Evolutionary conservation across 1,140 invertebrate species (phyloP), one percentile per base, ranked within the genome.

Genomic region (Anagrus nilaparvatae): DNA sequence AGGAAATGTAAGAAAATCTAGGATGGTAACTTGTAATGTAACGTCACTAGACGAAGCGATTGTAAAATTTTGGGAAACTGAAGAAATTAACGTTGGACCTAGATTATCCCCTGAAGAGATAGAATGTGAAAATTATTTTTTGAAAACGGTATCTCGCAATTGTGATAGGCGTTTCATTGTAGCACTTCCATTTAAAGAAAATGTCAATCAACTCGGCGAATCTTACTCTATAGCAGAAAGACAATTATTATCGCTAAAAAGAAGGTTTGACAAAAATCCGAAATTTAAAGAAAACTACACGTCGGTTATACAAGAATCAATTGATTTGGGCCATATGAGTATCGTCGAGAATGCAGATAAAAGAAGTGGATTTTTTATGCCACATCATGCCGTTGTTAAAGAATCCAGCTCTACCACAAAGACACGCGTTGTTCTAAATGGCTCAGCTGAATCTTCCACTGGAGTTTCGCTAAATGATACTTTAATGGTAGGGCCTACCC

Each of bases 321-420:
- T 59, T 18, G 5, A 34, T 1, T 31, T 65, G 6, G 55, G 54
- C 20, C 59, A 65, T 44, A 63, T 67, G 59, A 43, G 44, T 0
- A 17, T 4, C 9, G 40, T 28, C 7, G 36, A 34, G 5, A 39
- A 46, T 34, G 29, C 5, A 34, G 14, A 17, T 10, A 28, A 39
- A 30, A 19, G 48, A 40, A 3, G 32, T 16, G 39, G 33, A 23
- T 43, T 32, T 49, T 67, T 65, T 50, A 37, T 70, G 5, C 62
- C 67, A 4, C 69, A 72, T 50, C 66, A 69, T 35, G 44, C 49
- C 4, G 60, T 71, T 0, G 25, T 64, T 5, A 54, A 55, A 24
- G 48, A 52, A 13, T 46, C 54, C 2, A 55, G 50, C n/a, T 34
- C 33, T 1, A 59, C 59, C 0, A 64, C 59, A 4, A 53, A 53